These are phyloP conservation scores for Latrodectus hesperus DNA, from an alignment of 2,888 invertebrate species.

Conservation along the genomic window DNA sequence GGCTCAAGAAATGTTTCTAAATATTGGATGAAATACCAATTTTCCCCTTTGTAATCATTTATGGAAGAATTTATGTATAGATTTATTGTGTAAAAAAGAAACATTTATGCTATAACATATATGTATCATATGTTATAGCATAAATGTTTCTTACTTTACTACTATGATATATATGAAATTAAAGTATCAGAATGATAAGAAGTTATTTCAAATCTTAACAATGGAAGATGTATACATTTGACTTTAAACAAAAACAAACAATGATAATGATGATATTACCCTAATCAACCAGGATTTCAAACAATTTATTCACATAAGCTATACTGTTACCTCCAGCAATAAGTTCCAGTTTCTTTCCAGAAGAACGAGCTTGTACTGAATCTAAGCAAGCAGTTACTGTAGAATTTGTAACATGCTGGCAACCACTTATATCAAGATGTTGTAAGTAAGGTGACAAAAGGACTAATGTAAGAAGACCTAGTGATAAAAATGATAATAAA, in stretches of 20 bases:
- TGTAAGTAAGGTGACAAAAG: slow-evolving; percentile 61
- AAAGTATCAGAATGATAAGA: too few relatives aligned
- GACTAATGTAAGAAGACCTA: slow-evolving; percentile 63
- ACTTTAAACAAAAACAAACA: too few relatives aligned
- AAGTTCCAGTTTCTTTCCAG: slow-evolving; percentile 47
- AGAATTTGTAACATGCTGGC: slow-evolving; percentile 62
- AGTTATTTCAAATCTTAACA: too few relatives aligned
- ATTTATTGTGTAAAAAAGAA: background rate
- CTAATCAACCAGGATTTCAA: too few relatives aligned
- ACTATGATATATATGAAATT: too few relatives aligned
- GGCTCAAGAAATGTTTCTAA: background rate
- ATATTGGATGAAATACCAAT: background rate
- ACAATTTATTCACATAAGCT: background rate
- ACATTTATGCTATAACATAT: background rate
- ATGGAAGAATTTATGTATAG: background rate
- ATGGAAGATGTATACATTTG: too few relatives aligned
- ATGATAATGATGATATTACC: too few relatives aligned
- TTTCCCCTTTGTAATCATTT: background rate
- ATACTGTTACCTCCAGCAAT: slow-evolving; percentile 49
- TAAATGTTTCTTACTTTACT: too few relatives aligned
- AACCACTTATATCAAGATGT: slow-evolving; percentile 65
- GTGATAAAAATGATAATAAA: background rate
- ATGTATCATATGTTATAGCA: too few relatives aligned
- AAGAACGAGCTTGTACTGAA: slow-evolving; percentile 59
- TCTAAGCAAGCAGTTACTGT: slow-evolving; percentile 67